These are phyloP conservation scores for Drosophila nigromelanica DNA, from an alignment of 1,140 invertebrate species.

Conservation along the genomic window DNA sequence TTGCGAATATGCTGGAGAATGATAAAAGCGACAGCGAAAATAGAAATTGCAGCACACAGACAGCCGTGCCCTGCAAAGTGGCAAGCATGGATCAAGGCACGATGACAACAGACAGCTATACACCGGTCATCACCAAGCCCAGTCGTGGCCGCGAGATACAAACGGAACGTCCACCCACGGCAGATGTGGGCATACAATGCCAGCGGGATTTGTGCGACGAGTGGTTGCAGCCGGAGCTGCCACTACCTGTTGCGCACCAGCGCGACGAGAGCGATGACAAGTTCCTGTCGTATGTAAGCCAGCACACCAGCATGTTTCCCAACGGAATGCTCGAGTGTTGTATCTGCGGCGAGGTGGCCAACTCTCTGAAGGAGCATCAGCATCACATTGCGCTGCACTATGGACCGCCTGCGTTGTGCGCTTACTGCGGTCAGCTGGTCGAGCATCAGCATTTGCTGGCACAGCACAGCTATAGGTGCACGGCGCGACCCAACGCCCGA, in stretches of 20 bases:
- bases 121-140: background rate
- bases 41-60: background rate
- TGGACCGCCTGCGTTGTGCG: conserved; percentile 48
- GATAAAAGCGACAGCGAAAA: background rate
- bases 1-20: background rate
- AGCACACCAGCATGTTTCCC: conserved; percentile 46
- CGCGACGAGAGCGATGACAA: background rate
- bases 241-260: background rate
- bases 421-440: conserved; percentile 44
- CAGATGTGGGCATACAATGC: conserved; percentile 43
- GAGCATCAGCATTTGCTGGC: conserved; percentile 17
- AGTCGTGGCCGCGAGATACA: conserved; percentile 28
- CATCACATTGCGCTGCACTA: conserved; percentile 55
- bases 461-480: conserved; percentile 42
- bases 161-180: conserved; percentile 8
- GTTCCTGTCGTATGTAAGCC: conserved; percentile 45
- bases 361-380: conserved; percentile 29
- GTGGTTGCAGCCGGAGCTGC: background rate
- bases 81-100: background rate
- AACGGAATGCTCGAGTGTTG: conserved; percentile 66
- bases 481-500: background rate
- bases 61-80: background rate
- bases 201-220: conserved; percentile 12
- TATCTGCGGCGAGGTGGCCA: conserved; percentile 59
- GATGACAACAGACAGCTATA: background rate